A percentile compares a stretch with the other conserved stretches of the same genome.
These are phyloP conservation scores for Chionodraco myersi DNA, from an alignment of 2,113 vertebrate species.

Conservation along the genomic window DNA sequence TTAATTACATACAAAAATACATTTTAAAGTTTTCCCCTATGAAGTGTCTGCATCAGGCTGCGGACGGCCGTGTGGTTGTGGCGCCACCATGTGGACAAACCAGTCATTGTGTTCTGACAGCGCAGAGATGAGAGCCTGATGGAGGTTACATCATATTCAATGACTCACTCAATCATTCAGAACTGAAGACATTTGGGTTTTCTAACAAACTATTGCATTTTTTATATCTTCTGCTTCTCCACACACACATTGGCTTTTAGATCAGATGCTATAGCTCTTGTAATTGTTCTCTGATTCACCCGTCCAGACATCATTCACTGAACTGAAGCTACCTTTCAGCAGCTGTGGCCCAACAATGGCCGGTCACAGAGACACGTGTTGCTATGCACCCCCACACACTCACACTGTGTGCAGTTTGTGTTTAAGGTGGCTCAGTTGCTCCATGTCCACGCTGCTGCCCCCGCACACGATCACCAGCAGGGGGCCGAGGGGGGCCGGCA, in stretches of 20 bases:
- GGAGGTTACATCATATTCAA: neutral
- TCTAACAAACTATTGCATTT: neutral
- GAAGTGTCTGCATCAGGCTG: neutral
- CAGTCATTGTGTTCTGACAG: neutral
- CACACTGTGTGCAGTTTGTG: conserved; percentile 49
- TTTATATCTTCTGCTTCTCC: neutral
- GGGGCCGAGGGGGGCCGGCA: conserved; percentile 68
- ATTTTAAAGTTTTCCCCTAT: neutral
- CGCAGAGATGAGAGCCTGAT: too few species aligned
- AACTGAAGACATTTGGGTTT: neutral
- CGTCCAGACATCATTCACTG: neutral
- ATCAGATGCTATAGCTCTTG: neutral
- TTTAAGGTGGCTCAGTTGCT: conserved; percentile 74
- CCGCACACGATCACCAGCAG: conserved; percentile 86
- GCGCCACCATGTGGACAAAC: conserved; percentile 55
- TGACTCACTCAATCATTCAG: neutral
- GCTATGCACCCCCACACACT: neutral
- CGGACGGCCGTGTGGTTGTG: neutral
- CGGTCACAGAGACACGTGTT: neutral
- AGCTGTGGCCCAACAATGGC: neutral
- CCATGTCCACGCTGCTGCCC: conserved; percentile 80
- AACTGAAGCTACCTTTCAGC: neutral
- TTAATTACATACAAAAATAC: too few species aligned
- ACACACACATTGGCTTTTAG: neutral
- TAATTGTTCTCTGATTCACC: neutral